Percentiles rank a stretch among this genome's conserved stretches.
Evolutionary conservation across 2,797 vertebrate genomes (phyloP).

Genomic region (Allobates femoralis): DNA sequence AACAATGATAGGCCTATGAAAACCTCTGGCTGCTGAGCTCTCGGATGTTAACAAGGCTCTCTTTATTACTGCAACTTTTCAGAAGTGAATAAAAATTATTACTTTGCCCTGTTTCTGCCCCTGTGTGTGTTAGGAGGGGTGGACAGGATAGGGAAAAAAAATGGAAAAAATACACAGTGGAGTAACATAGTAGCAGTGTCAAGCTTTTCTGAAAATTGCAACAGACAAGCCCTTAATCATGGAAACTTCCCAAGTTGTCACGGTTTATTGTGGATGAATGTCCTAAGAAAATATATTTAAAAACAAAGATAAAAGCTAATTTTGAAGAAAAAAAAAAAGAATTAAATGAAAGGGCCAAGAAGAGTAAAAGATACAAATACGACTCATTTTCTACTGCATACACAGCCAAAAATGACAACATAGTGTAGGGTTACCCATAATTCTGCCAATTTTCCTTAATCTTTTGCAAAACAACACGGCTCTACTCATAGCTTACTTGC

Average conservation of each 20-base stretch:
- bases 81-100: constrained; percentile 83
- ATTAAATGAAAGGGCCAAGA: constrained; percentile 38
- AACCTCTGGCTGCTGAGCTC: constrained; percentile 80
- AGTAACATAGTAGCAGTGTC: constrained; percentile 66
- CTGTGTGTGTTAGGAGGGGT: constrained; percentile 76
- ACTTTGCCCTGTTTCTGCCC: constrained; percentile 81
- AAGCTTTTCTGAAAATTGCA: constrained; percentile 58
- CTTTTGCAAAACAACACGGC: constrained; percentile 51
- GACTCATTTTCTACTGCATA: constrained; percentile 41
- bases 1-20: constrained; percentile 84
- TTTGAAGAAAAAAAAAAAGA: constrained; percentile 17
- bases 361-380: constrained; percentile 41
- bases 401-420: constrained; percentile 62
- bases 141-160: constrained; percentile 69
- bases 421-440: constrained; percentile 42
- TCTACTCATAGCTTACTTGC: constrained; percentile 36
- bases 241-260: constrained; percentile 44
- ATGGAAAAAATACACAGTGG: constrained; percentile 68
- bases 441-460: constrained; percentile 62
- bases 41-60: constrained; percentile 83
- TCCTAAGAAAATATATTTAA: constrained; percentile 34
- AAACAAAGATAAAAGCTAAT: constrained; percentile 29
- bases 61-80: constrained; percentile 85
- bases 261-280: constrained; percentile 40
- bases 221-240: constrained; percentile 24